Evolutionary conservation across 2,113 vertebrate species (phyloP).

Genomic region (Sander vitreus): DNA sequence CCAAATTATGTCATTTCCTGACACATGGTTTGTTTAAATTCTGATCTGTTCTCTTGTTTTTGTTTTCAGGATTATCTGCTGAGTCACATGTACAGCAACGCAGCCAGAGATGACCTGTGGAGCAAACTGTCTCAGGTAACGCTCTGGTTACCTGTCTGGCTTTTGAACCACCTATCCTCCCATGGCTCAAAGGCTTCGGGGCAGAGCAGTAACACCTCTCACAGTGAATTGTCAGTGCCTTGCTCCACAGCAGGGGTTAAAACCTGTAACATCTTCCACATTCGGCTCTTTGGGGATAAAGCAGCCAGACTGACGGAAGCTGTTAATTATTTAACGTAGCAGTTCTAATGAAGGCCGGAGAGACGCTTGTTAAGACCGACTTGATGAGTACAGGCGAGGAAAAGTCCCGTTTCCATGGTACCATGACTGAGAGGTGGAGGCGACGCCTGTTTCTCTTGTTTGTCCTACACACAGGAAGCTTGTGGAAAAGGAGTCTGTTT

Average conservation of each 20-base stretch:
- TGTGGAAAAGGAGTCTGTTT: background rate
- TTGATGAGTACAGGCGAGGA: background rate
- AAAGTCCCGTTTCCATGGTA: constrained; percentile 41
- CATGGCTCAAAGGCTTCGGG: background rate
- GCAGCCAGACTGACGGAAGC: constrained; percentile 4
- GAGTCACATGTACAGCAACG: constrained; percentile 95
- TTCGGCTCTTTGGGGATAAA: background rate
- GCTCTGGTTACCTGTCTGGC: background rate
- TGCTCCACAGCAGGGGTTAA: background rate
- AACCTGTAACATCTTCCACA: constrained; percentile 6
- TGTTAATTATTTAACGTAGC: constrained; percentile 33
- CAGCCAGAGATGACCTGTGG: constrained; percentile 95
- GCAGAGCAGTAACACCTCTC: background rate
- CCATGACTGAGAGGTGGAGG: constrained; percentile 19
- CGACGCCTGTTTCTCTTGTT: constrained; percentile 29
- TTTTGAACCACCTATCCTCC: background rate
- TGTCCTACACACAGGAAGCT: background rate
- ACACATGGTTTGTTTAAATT: background rate
- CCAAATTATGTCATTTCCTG: constrained; percentile 10
- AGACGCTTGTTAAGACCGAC: constrained; percentile 22
- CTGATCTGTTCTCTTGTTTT: constrained; percentile 12
- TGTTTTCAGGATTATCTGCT: constrained; percentile 91
- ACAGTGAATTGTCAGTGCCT: background rate
- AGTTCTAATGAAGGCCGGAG: constrained; percentile 39
- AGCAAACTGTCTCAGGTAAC: constrained; percentile 93